Conservation (phyloP, 2,113 vertebrate species). For the Lonchura striata region DNA sequence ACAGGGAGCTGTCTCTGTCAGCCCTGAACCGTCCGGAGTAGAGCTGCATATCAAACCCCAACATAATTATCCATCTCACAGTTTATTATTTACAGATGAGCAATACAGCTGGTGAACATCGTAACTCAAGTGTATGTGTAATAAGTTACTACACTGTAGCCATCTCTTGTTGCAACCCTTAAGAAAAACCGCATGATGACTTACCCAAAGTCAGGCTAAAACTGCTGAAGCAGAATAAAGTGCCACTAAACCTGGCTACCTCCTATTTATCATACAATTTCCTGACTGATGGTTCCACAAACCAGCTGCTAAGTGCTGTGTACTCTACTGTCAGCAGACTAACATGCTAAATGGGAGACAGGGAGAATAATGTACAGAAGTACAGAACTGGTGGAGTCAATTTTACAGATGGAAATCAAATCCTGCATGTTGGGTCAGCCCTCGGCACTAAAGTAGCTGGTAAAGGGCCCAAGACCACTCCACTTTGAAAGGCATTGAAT, state of each 20-base stretch:
- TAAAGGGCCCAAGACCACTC: conserved; percentile 45
- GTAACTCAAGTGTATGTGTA: conserved; percentile 71
- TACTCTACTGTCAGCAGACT: conserved; percentile 80
- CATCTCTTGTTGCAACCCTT: conserved; percentile 69
- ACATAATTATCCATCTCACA: conserved; percentile 62
- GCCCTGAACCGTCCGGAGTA: not conserved
- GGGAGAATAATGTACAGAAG: conserved; percentile 71
- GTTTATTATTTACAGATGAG: conserved; percentile 78
- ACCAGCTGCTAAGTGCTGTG: conserved; percentile 83
- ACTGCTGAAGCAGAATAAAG: conserved; percentile 83
- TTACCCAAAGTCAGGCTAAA: conserved; percentile 78
- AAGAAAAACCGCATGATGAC: conserved; percentile 76
- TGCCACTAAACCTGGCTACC: conserved; percentile 77
- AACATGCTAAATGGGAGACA: conserved; percentile 76
- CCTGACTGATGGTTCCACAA: conserved; percentile 83
- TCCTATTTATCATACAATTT: conserved; percentile 84
- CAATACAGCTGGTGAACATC: conserved; percentile 67
- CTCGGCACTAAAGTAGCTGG: not conserved
- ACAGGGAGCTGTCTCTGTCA: conserved; percentile 46
- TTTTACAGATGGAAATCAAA: conserved; percentile 73
- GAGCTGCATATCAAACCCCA: conserved; percentile 45
- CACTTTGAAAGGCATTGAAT: not conserved
- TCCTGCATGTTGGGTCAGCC: conserved; percentile 19
- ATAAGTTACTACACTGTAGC: conserved; percentile 61
- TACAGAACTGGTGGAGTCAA: conserved; percentile 54